phyloP scores from a whole-genome alignment of 1,140 invertebrate species.

The Liolophura sinensis region DNA sequence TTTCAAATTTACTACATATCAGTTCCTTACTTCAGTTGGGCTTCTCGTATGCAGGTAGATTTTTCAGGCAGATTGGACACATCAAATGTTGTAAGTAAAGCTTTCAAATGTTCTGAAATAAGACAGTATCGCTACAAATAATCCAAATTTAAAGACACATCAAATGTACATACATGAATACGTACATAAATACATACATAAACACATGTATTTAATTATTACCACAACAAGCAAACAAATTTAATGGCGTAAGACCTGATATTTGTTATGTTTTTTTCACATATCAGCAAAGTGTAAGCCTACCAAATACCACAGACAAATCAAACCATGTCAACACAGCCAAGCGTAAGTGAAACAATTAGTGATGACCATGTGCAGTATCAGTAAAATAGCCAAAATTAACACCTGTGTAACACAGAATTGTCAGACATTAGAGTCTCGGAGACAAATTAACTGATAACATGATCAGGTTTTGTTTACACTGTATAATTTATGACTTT shows the following conservation, averaged over 20 bases:
- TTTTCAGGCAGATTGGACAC: constrained; percentile 7
- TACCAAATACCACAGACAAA: no score
- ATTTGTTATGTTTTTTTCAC: neutral
- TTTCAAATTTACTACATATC: neutral
- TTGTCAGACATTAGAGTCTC: neutral
- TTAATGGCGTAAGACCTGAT: neutral
- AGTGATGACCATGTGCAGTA: neutral
- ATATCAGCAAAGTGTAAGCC: no score
- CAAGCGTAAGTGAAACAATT: no score
- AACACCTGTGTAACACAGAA: neutral
- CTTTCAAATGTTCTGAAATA: constrained; percentile 13
- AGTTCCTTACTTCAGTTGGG: constrained; percentile 6
- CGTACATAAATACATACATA: neutral
- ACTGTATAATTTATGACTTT: neutral
- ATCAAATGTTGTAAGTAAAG: neutral
- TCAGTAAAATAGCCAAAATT: neutral
- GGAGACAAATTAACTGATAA: neutral
- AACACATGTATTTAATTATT: neutral
- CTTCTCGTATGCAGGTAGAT: constrained; percentile 1
- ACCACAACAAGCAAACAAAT: neutral
- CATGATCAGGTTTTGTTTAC: neutral
- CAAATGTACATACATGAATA: neutral
- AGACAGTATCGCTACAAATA: neutral
- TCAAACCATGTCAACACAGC: no score
- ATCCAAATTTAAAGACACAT: neutral